Evolutionary conservation across 2,113 vertebrate genomes (phyloP).

Genomic region (Alaudala cheleensis): DNA sequence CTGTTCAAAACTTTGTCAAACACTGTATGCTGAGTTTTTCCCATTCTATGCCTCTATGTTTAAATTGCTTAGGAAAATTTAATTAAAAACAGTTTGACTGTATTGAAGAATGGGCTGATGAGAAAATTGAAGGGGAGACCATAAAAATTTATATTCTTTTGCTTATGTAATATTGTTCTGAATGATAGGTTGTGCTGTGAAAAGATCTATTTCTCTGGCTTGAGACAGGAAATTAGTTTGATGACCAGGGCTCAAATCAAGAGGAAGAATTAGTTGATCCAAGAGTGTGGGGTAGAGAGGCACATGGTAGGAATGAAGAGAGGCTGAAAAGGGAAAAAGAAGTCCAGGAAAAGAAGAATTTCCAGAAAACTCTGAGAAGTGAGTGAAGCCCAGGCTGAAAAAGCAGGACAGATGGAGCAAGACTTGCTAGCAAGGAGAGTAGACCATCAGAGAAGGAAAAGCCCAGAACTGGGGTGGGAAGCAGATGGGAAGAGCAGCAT

Average conservation of each 20-base stretch:
- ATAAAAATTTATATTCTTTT: neutral
- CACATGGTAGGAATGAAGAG: neutral
- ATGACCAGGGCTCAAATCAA: neutral
- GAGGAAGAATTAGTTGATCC: neutral
- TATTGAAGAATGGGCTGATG: neutral
- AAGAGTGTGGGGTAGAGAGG: neutral
- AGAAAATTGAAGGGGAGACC: neutral
- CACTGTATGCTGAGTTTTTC: neutral
- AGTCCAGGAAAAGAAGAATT: neutral
- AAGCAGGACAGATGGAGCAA: neutral
- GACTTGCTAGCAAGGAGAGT: neutral
- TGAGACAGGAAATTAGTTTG: neutral
- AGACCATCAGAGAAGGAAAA: neutral
- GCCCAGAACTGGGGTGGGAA: neutral
- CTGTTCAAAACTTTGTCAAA: neutral
- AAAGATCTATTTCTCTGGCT: neutral
- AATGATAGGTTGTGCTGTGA: neutral
- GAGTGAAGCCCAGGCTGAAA: neutral
- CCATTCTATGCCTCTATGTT: neutral
- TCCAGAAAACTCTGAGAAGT: neutral
- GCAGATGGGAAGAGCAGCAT: neutral
- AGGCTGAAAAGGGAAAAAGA: neutral
- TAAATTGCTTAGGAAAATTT: neutral
- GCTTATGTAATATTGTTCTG: neutral
- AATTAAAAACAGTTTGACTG: neutral